Percentiles rank a stretch among this genome's conserved stretches.
Conservation (phyloP, 1,140 invertebrate genomes). For the Panonychus citri region DNA sequence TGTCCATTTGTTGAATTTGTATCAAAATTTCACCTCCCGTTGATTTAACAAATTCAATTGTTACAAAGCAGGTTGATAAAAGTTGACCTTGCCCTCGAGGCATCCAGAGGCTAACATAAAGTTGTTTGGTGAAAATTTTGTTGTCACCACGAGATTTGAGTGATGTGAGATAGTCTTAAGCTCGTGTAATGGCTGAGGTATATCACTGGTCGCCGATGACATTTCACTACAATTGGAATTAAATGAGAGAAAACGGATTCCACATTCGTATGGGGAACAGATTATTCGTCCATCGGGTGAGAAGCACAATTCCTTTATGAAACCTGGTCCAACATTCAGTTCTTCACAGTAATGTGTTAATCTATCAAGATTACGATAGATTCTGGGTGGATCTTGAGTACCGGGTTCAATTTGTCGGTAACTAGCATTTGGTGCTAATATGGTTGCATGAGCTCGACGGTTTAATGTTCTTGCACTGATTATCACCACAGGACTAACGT, state of each 20-base stretch:
- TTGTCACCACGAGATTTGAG: slow-evolving; percentile 59
- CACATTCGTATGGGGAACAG: slow-evolving; percentile 63
- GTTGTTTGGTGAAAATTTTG: slow-evolving; percentile 65
- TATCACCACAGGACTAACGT: slow-evolving; percentile 4
- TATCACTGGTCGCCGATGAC: slow-evolving; percentile 33
- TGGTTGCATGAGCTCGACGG: slow-evolving; percentile 3
- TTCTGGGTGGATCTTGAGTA: slow-evolving; percentile 18
- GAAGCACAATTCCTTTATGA: slow-evolving; percentile 56
- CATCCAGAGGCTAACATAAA: slow-evolving; percentile 66
- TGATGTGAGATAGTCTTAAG: slow-evolving; percentile 46
- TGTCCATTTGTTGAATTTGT: too few relatives aligned
- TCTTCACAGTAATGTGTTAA: slow-evolving; percentile 64
- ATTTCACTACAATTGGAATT: slow-evolving; percentile 51
- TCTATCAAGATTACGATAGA: slow-evolving; percentile 45
- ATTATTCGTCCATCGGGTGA: slow-evolving; percentile 64
- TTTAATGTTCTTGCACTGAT: slow-evolving; percentile 1
- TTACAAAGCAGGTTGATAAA: slow-evolving; percentile 56
- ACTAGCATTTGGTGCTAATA: not conserved
- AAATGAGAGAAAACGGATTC: slow-evolving; percentile 55
- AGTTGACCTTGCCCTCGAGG: slow-evolving; percentile 57
- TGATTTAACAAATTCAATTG: too few relatives aligned
- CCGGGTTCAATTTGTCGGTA: slow-evolving; percentile 1
- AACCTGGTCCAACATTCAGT: slow-evolving; percentile 61
- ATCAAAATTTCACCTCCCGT: too few relatives aligned
- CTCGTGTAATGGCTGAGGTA: slow-evolving; percentile 30